Percentiles rank a stretch among this genome's conserved stretches.
Conservation (phyloP, 2,888 invertebrate species). For the Calameuta pallipes region DNA sequence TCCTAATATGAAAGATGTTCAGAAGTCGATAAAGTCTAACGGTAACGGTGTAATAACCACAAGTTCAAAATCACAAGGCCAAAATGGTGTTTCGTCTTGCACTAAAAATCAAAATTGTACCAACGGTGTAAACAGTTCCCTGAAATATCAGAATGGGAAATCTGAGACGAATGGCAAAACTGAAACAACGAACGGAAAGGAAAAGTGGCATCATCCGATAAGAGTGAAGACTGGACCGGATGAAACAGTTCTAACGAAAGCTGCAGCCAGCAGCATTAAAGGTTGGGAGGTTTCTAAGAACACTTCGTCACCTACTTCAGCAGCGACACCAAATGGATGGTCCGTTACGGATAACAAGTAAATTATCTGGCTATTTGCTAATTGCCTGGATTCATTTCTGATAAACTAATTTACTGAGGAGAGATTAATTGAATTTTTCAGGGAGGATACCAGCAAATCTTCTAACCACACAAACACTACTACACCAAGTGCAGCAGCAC, state of each 20-base stretch:
- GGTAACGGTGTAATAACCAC: constrained; percentile 4
- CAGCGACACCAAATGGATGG: constrained; percentile 58
- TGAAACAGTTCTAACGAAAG: constrained; percentile 54
- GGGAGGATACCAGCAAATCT: constrained; percentile 47
- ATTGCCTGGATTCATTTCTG: not conserved
- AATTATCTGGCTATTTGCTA: constrained; percentile 16
- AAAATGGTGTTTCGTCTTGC: constrained; percentile 11
- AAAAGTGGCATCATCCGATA: constrained; percentile 51
- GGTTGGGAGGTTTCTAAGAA: constrained; percentile 59
- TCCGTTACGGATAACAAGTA: constrained; percentile 60
- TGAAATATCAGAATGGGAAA: constrained; percentile 52
- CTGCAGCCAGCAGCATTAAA: constrained; percentile 50
- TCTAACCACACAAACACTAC: constrained; percentile 37
- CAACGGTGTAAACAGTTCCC: constrained; percentile 21
- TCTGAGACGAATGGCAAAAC: constrained; percentile 23
- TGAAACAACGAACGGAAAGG: constrained; percentile 42
- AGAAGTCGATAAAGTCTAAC: constrained; percentile 23
- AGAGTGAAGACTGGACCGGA: constrained; percentile 47
- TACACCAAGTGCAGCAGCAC: constrained; percentile 58
- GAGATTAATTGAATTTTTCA: constrained; percentile 21
- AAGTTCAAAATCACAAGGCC: not conserved
- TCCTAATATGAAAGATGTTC: constrained; percentile 31
- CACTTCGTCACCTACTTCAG: constrained; percentile 49
- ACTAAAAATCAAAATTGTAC: constrained; percentile 15
- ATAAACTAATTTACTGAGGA: not conserved